Percentiles rank a stretch among this genome's conserved stretches.
phyloP scores from a whole-genome alignment of 2,113 vertebrate genomes.

The Chionodraco myersi region DNA sequence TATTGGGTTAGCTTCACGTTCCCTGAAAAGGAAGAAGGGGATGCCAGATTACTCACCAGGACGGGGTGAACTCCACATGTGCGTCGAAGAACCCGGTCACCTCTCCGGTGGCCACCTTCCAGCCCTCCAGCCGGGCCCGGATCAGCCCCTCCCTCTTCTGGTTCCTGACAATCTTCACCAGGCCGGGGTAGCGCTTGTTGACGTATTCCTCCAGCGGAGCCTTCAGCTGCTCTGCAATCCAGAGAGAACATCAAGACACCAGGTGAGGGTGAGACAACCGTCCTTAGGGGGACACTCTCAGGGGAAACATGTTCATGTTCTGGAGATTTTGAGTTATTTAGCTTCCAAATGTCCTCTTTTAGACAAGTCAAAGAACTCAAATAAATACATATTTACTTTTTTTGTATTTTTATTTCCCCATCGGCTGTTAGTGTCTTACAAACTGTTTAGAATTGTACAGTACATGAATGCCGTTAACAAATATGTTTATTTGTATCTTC shows the following conservation, averaged over 20 bases:
- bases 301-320: no score
- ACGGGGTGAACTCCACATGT: conserved; percentile 96
- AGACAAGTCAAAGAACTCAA: no score
- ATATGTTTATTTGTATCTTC: no score
- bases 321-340: no score
- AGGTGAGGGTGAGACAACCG: background rate
- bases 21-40: background rate
- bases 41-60: conserved; percentile 86
- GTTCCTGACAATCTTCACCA: conserved; percentile 97
- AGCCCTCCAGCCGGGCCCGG: conserved; percentile 95
- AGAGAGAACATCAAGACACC: background rate
- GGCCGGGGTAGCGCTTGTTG: conserved; percentile 94
- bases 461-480: no score
- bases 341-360: no score
- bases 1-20: background rate
- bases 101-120: conserved; percentile 94
- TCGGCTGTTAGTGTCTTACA: no score
- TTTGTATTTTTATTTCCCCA: no score
- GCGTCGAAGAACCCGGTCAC: conserved; percentile 97
- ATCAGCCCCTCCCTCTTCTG: conserved; percentile 96
- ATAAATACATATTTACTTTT: no score
- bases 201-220: conserved; percentile 94
- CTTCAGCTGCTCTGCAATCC: conserved; percentile 92
- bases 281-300: background rate
- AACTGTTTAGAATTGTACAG: no score